Evolutionary conservation across 2,113 vertebrate species (phyloP).

Genomic region (Vombatus ursinus): DNA sequence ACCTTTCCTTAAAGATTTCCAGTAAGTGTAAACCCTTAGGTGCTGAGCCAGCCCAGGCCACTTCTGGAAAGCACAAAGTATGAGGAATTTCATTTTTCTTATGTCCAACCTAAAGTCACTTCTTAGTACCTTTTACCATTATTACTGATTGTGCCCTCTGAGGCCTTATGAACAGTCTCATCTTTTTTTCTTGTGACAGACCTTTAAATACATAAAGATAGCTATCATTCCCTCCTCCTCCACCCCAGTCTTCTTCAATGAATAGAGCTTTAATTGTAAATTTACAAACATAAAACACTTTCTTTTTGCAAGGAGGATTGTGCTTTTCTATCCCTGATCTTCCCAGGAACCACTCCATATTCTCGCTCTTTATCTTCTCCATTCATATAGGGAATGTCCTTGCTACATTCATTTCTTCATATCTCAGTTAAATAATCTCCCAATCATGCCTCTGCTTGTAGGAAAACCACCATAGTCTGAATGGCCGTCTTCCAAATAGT

Average conservation of each 20-base stretch:
- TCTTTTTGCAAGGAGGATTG: background rate
- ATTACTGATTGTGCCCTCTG: background rate
- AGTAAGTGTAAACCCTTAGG: background rate
- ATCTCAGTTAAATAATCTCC: background rate
- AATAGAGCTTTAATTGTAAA: background rate
- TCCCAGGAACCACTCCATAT: background rate
- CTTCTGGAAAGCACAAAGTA: background rate
- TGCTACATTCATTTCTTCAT: background rate
- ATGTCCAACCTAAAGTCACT: background rate
- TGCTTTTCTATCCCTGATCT: background rate
- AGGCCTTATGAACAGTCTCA: background rate
- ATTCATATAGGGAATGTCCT: background rate
- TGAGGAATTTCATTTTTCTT: background rate
- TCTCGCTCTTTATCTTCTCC: background rate
- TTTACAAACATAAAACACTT: background rate
- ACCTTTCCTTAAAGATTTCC: background rate
- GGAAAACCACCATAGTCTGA: background rate
- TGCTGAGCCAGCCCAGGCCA: background rate
- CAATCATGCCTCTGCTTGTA: background rate
- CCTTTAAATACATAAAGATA: background rate
- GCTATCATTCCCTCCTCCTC: background rate
- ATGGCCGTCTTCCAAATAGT: background rate
- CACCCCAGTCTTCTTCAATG: background rate
- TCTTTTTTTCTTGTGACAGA: background rate
- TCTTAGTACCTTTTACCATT: background rate